Evolutionary conservation across 2,113 vertebrate genomes (phyloP).

Genomic region (Reinhardtius hippoglossoides): DNA sequence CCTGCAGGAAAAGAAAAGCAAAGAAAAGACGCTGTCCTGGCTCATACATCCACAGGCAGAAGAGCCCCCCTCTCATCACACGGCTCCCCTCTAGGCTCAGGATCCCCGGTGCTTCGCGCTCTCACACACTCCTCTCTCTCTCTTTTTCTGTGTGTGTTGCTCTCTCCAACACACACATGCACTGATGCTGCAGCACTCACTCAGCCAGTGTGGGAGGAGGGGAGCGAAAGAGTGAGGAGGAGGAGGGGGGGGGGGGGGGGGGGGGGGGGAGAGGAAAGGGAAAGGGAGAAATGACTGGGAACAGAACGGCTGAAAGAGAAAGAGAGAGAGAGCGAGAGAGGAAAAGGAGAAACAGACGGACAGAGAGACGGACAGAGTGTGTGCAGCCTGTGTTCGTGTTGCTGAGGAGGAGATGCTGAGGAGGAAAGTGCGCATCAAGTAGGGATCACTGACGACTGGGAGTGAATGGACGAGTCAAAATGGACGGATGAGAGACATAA

Average conservation of each 20-base stretch:
- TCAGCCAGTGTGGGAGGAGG: conserved; percentile 76
- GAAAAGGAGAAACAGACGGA: conserved; percentile 18
- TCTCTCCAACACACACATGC: conserved; percentile 66
- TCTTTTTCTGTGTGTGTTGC: conserved; percentile 27
- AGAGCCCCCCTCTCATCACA: conserved; percentile 69
- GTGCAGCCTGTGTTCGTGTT: not conserved
- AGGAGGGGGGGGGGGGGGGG: not conserved
- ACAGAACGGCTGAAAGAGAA: conserved; percentile 46
- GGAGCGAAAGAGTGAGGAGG: conserved; percentile 69
- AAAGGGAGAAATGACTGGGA: conserved; percentile 58
- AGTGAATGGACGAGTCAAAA: conserved; percentile 55
- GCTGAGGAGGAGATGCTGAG: not conserved
- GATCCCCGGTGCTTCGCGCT: conserved; percentile 73
- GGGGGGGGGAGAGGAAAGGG: not conserved
- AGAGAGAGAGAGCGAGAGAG: not conserved
- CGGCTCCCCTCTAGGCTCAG: conserved; percentile 68
- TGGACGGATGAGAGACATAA: conserved; percentile 49
- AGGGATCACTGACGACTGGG: conserved; percentile 17
- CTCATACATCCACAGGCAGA: conserved; percentile 73
- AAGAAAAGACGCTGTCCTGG: conserved; percentile 59
- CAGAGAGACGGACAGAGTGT: not conserved
- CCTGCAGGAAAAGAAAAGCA: conserved; percentile 11
- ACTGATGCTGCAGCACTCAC: conserved; percentile 84
- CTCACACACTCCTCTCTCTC: conserved; percentile 66
- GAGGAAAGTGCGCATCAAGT: conserved; percentile 65